Percentiles rank a stretch among this genome's conserved stretches.
These are phyloP conservation scores for Lathronympha strigana DNA, from an alignment of 2,888 invertebrate genomes.

Conservation along the genomic window DNA sequence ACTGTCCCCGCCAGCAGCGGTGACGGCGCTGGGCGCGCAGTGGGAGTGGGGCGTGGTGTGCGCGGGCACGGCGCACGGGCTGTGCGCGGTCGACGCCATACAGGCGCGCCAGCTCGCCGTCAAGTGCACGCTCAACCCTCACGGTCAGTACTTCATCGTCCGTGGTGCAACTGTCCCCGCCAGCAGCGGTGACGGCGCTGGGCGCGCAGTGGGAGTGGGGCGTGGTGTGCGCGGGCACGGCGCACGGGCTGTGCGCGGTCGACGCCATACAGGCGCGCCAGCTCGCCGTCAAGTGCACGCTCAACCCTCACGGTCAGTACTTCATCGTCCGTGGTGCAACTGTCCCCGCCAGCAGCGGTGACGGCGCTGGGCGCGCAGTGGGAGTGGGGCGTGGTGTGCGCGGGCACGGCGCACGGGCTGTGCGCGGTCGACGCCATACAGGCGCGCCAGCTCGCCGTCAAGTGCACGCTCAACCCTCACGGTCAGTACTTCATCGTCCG, in stretches of 20 bases:
- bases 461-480: slow-evolving; percentile 89
- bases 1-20: too few species aligned
- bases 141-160: too few species aligned
- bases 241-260: slow-evolving; percentile 96
- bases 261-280: slow-evolving; percentile 85
- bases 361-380: background rate
- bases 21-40: slow-evolving; percentile 93
- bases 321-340: background rate
- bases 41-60: slow-evolving; percentile 96
- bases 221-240: slow-evolving; percentile 95
- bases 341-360: background rate
- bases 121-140: slow-evolving; percentile 96
- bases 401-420: slow-evolving; percentile 95
- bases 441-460: slow-evolving; percentile 2
- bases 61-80: slow-evolving; percentile 97
- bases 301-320: too few species aligned
- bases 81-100: slow-evolving; percentile 94
- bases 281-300: slow-evolving; percentile 92
- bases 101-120: slow-evolving; percentile 78
- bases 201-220: slow-evolving; percentile 96
- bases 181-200: slow-evolving; percentile 86
- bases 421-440: slow-evolving; percentile 52
- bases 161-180: too few species aligned
- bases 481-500: too few species aligned
- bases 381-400: slow-evolving; percentile 83